A percentile compares a stretch with the other conserved stretches of the same genome.
These are phyloP conservation scores for Thymallus thymallus DNA, from an alignment of 2,113 vertebrate genomes.

Conservation along the genomic window DNA sequence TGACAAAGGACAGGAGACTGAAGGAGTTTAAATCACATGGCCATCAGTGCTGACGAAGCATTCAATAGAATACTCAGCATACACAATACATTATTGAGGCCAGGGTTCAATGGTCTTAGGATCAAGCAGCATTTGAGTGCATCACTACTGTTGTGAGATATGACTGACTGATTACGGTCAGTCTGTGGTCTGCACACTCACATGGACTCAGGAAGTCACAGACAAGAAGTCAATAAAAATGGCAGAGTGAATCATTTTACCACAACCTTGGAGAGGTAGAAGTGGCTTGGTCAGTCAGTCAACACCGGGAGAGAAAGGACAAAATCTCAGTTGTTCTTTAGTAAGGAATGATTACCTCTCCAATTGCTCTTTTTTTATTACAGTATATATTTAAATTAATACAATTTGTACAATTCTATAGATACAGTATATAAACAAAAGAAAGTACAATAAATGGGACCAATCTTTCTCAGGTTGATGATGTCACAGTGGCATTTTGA, in stretches of 20 bases:
- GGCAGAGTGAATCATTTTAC: not conserved
- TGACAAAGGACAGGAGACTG: not conserved
- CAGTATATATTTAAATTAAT: constrained; percentile 65
- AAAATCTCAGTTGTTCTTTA: constrained; percentile 59
- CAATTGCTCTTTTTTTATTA: constrained; percentile 58
- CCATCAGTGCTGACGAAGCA: not conserved
- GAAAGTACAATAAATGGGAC: constrained; percentile 22
- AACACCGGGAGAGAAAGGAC: constrained; percentile 3
- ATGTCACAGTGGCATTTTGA: not conserved
- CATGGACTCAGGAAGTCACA: not conserved
- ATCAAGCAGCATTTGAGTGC: not conserved
- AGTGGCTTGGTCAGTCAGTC: not conserved
- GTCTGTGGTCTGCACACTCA: not conserved
- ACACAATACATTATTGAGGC: not conserved
- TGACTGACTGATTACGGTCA: not conserved
- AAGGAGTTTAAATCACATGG: constrained; percentile 30
- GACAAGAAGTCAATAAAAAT: not conserved
- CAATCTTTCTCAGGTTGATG: not conserved
- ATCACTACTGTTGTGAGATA: not conserved
- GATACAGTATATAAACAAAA: constrained; percentile 71
- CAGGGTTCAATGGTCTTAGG: not conserved
- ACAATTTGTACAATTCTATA: constrained; percentile 36
- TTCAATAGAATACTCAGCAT: not conserved
- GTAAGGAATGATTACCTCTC: constrained; percentile 59
- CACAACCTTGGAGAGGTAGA: not conserved